Conservation (phyloP, 2,797 vertebrate species). For the Clarias pachynema region DNA sequence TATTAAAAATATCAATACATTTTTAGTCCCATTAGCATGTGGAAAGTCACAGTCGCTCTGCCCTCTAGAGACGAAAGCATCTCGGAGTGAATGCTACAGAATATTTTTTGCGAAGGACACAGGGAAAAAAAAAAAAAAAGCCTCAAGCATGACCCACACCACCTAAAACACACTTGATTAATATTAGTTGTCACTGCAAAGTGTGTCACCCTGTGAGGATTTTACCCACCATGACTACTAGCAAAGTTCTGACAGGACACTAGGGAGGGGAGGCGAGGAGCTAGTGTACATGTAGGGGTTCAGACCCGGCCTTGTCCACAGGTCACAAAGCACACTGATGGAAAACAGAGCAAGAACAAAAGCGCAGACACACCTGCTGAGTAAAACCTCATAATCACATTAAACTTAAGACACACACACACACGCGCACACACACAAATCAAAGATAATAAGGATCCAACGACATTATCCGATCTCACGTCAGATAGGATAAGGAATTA, state of each 20-base stretch:
- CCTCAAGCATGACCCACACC: conserved; percentile 6
- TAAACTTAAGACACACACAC: neutral
- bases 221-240: neutral
- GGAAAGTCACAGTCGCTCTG: neutral
- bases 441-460: neutral
- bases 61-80: neutral
- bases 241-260: neutral
- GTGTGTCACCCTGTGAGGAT: conserved; percentile 31
- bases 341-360: neutral
- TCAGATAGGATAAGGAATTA: neutral
- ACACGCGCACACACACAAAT: neutral
- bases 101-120: conserved; percentile 1
- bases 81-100: neutral
- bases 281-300: neutral
- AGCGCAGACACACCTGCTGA: neutral
- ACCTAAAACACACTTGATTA: conserved; percentile 16
- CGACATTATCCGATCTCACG: neutral
- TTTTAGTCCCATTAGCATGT: neutral
- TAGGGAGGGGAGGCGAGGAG: neutral
- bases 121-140: neutral
- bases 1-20: neutral
- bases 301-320: conserved; percentile 15
- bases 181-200: conserved; percentile 31
- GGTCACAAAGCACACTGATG: conserved; percentile 7
- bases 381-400: neutral